Evolutionary conservation across 2,113 vertebrate species (phyloP), one percentile per base, ranked within the genome.

Genomic region (Craseonycteris thonglongyai): DNA sequence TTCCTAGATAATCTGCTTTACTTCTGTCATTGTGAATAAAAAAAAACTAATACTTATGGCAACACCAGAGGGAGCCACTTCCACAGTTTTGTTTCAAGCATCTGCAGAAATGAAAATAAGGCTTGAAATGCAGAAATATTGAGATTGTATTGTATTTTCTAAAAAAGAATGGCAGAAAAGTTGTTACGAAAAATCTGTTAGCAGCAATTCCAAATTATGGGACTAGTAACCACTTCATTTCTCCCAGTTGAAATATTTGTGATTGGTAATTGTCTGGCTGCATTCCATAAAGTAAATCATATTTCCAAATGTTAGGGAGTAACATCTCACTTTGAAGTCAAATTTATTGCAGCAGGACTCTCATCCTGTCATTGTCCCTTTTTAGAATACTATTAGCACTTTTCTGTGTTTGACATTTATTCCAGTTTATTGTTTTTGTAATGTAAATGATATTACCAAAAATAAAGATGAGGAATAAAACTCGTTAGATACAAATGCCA

Each of bases 61-160:
- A 92, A 95, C 98, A 97, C 97, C 98, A 98, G 98, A 98, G 98
- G 98, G 98, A 98, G 98, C 98, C 58, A 69, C 97, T 97, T 95
- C 93, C 97, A 96, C 94, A 94, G 45, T 80, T 98, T 97, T 98
- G 97, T 94, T 86, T 82, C 51, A 13, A 33, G 47, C 66, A 86
- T 83, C 56, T 21, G 26, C 80, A 86, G 47, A 18, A 58, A 76
- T 95, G 78, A 93, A 75, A 87, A 8, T 42, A 90, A 72, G 72
- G n/a, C 58, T 90, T 90, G 61, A 82, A 72, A 95, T 90, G 42
- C 66, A 92, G 87, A 93, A 93, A 95, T 92, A 93, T 26, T 88
- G 86, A 93, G 86, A 96, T 89, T 96, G 92, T 84, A 88, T 84
- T 95, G 38, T 79, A 81, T 78, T 88, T 93, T 65, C 35, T 47